Evolutionary conservation across 2,888 invertebrate genomes (phyloP), one percentile per base, ranked within the genome.

Genomic region (Lycocerus yunnanus): DNA sequence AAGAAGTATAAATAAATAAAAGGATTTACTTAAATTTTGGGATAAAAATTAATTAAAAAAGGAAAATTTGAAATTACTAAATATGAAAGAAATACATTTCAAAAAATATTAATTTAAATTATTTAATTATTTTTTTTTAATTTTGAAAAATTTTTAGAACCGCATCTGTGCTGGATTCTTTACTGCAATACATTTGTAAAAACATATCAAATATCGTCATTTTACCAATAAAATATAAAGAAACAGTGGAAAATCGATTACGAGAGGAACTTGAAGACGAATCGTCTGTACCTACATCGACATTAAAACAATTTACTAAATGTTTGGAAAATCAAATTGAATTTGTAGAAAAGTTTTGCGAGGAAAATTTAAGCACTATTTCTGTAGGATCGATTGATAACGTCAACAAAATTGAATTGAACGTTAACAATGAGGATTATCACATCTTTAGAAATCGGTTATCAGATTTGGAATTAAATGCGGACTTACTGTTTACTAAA

Each of bases 161-260:
- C 15, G 77, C 85, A 58, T 82, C 85, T 1, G 87, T 87, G 83
- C 80, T 89, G 0, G 60, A 88, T 18, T 83, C 86, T 0, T 79
- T 90, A 4, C 84, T 89, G 15, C 88, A 88, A 77, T 86, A 84
- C 76, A 84, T 90, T 11, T 84, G 88, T 58, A 86, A 88, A 66
- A 82, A 82, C 0, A 82, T 90, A 3, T 87, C 88, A 1, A 79
- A 85, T 9, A 83, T 85, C 5, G 65, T 78, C 6, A 77, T 84
- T 68, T 63, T 84, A 27, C 83, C 83, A 5, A 76, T 72, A 16
- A 58, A 61, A 3, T 78, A 80, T 20, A 74, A 76, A 74, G 18
- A 63, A n/a, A 63, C 18, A 13, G 61, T 63, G 20, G 18, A 63
- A 15, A 63, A 63, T 18, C 61, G 13, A 63, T 15, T 63, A 67